phyloP scores from a whole-genome alignment of 1,140 invertebrate species.

The Rhagoletis pomonella region DNA sequence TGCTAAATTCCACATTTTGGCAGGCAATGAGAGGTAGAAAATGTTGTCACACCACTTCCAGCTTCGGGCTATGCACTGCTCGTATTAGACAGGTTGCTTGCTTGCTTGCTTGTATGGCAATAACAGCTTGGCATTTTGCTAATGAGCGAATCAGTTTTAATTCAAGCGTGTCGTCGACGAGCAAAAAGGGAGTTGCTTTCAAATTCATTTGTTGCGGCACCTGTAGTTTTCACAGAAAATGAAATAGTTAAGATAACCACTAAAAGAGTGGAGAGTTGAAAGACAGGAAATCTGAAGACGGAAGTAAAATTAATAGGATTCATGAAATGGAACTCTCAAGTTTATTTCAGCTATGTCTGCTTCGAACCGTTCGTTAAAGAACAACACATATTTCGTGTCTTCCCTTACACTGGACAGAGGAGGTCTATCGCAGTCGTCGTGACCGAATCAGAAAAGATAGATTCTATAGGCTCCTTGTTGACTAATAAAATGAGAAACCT shows the following conservation, averaged over 20 bases:
- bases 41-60: slow-evolving; percentile 49
- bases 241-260: not conserved
- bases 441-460: too few species aligned
- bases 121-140: slow-evolving; percentile 30
- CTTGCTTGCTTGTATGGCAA: not conserved
- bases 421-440: too few species aligned
- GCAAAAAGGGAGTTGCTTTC: not conserved
- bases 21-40: not conserved
- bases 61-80: not conserved
- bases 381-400: too few species aligned
- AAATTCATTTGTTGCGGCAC: not conserved
- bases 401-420: too few species aligned
- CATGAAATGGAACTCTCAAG: too few species aligned
- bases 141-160: slow-evolving; percentile 42
- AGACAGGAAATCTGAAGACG: too few species aligned
- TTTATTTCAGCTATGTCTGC: too few species aligned
- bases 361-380: too few species aligned
- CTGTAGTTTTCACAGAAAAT: not conserved
- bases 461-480: too few species aligned
- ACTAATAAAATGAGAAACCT: too few species aligned
- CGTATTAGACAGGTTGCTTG: too few species aligned
- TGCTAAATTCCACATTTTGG: slow-evolving; percentile 28
- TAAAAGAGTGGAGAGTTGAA: not conserved
- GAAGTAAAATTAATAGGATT: too few species aligned
- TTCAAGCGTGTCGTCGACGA: not conserved